Percentiles rank a stretch among this genome's conserved stretches.
phyloP scores from a whole-genome alignment of 2,888 invertebrate species.

The Calliphora vomitoria region DNA sequence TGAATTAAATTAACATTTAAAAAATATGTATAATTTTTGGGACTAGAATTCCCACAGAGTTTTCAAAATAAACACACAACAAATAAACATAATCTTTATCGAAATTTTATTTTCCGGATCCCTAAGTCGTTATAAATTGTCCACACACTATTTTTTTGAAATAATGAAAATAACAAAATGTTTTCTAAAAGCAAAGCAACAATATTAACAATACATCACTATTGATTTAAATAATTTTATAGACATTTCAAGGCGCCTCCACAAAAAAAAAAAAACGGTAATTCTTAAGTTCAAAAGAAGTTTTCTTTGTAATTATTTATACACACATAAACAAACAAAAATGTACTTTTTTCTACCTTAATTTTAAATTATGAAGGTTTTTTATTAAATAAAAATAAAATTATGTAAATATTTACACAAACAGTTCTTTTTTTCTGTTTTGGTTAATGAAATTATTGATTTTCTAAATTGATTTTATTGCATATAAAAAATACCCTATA shows the following conservation, averaged over 20 bases:
- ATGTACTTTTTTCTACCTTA: too few species aligned
- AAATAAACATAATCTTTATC: not conserved
- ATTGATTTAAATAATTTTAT: conserved; percentile 1
- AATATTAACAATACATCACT: not conserved
- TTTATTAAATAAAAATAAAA: too few species aligned
- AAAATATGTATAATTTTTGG: not conserved
- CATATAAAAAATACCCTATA: not conserved
- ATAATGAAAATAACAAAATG: not conserved
- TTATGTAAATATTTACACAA: not conserved
- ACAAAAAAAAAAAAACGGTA: not conserved
- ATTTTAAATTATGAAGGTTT: too few species aligned
- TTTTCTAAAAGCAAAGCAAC: not conserved
- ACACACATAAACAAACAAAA: not conserved
- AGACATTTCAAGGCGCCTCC: not conserved
- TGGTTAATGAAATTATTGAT: not conserved
- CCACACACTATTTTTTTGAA: not conserved
- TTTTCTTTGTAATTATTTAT: not conserved
- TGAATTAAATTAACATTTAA: not conserved
- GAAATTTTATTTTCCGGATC: not conserved
- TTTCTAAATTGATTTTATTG: not conserved
- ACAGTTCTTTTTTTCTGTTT: not conserved
- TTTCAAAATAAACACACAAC: not conserved
- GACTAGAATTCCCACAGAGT: conserved; percentile 19
- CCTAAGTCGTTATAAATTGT: not conserved
- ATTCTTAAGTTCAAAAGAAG: not conserved